Evolutionary conservation across 2,797 vertebrate species (phyloP), one percentile per base, ranked within the genome.

Genomic region (Pampus argenteus): DNA sequence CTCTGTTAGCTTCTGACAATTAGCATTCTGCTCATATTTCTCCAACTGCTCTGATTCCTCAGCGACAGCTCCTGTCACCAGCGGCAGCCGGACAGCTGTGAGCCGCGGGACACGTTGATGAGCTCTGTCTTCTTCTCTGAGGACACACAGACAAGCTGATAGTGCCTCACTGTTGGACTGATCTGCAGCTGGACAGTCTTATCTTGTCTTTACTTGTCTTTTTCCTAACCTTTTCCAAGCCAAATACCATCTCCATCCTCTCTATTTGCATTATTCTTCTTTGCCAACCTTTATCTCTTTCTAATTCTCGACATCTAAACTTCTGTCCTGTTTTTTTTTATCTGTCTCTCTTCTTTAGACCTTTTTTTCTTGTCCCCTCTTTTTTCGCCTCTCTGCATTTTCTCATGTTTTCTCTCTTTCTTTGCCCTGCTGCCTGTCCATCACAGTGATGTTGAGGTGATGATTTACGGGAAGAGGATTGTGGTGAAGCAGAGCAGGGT

Each of bases 371-470:
- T 9, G 2, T 11, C 10, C 13, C 50, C 42, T 49, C 18, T 22
- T 28, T 42, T 31, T 64, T 22, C 7, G 11, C 48, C 56, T 42
- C 26, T 40, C 31, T 60, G 31, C 49, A 15, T 66, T 42, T 67
- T 22, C 63, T 22, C 25, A 1, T 55, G 11, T 62, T 36, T 3
- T 74, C 45, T 22, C 34, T 61, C 45, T 42, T 34, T 26, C 7
- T 38, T 56, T 40, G 0, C 44, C 3, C 25, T 7, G 48, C 71
- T 18, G 69, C 20, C 74, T 71, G 76, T 85, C 82, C 0, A 59
- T 91, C 84, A 74, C 40, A 17, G 59, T 86, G 85, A 91, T 89
- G 81, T 52, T 7, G 73, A 85, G 86, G 91, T 84, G 91, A 86
- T 89, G 91, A 91, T 64, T 54, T 64, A 38, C 58, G 76, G 82